Percentiles rank a stretch among this genome's conserved stretches.
Conservation (phyloP, 2,113 vertebrate genomes). For the Datnioides undecimradiatus region DNA sequence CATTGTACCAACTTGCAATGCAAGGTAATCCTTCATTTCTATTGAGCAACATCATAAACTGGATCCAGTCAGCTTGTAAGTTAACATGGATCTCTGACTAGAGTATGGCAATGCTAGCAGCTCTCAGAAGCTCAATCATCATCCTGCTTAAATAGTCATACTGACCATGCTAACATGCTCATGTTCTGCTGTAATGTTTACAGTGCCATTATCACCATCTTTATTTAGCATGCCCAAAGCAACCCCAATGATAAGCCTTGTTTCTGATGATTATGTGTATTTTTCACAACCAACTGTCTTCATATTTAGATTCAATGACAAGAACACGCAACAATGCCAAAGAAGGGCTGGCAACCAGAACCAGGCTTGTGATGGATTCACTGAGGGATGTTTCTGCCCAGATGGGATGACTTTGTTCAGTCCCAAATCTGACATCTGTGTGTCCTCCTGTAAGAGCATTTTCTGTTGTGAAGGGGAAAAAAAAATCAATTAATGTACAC, state of each 20-base stretch:
- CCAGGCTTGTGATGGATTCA: constrained; percentile 14
- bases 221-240: neutral
- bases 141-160: too few species aligned
- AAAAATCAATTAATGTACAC: neutral
- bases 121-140: neutral
- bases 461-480: neutral
- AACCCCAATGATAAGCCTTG: neutral
- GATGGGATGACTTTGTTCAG: constrained; percentile 68
- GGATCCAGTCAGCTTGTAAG: neutral
- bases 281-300: constrained; percentile 1
- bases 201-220: neutral
- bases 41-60: neutral
- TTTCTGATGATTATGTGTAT: neutral
- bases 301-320: constrained; percentile 69
- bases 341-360: neutral
- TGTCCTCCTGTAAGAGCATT: constrained; percentile 76
- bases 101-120: neutral
- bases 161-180: neutral
- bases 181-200: neutral
- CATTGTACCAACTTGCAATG: constrained; percentile 83
- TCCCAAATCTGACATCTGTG: constrained; percentile 69
- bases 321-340: constrained; percentile 7
- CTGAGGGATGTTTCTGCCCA: constrained; percentile 92
- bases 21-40: constrained; percentile 75
- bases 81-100: neutral